Percentiles rank a stretch among this genome's conserved stretches.
phyloP scores from a whole-genome alignment of 2,888 invertebrate species.

The Sinotaia quadrata region DNA sequence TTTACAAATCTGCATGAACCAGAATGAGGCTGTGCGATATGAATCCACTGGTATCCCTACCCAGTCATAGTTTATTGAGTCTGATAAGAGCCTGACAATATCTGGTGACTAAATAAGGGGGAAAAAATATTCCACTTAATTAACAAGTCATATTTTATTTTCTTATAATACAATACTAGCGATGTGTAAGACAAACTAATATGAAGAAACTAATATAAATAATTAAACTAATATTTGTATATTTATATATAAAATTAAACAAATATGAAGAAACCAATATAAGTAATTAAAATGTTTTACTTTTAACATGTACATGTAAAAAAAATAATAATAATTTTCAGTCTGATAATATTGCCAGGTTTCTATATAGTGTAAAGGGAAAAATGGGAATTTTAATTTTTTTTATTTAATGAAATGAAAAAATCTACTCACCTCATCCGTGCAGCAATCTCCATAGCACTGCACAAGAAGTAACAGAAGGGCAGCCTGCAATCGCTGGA shows the following conservation, averaged over 20 bases:
- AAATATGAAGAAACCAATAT: too few relatives aligned
- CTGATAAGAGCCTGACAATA: slow-evolving; percentile 42
- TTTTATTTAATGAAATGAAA: too few relatives aligned
- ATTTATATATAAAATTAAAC: too few relatives aligned
- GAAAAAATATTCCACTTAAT: background rate
- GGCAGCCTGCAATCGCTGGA: slow-evolving; percentile 77
- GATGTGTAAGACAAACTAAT: background rate
- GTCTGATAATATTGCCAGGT: too few relatives aligned
- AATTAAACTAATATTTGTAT: too few relatives aligned
- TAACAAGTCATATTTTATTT: background rate
- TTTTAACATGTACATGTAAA: too few relatives aligned
- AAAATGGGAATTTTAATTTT: too few relatives aligned
- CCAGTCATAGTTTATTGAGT: slow-evolving; percentile 62
- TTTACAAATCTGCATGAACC: slow-evolving; percentile 84
- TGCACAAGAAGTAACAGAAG: slow-evolving; percentile 82
- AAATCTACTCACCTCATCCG: slow-evolving; percentile 77
- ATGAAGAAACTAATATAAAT: too few relatives aligned
- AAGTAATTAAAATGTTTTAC: too few relatives aligned
- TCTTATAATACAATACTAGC: too few relatives aligned
- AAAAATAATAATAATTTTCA: too few relatives aligned
- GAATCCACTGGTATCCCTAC: slow-evolving; percentile 51
- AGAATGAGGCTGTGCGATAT: slow-evolving; percentile 81
- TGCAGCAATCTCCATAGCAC: slow-evolving; percentile 81
- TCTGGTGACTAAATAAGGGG: slow-evolving; percentile 50
- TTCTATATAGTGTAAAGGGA: too few relatives aligned